Evolutionary conservation across 2,113 vertebrate genomes (phyloP).

Genomic region (Osmerus eperlanus): DNA sequence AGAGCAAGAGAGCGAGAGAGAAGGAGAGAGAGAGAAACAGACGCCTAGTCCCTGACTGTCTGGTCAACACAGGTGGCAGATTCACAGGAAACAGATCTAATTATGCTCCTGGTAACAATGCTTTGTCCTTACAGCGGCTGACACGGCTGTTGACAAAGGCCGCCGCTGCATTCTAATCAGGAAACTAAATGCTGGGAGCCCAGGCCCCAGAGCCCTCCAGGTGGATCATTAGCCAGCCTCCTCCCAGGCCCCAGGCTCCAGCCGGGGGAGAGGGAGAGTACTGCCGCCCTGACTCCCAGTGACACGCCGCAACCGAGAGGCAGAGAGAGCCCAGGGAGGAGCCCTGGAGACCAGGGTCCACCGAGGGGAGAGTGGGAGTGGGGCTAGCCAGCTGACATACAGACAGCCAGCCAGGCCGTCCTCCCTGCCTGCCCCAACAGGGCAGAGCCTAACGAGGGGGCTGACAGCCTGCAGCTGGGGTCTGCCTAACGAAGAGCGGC

Average conservation of each 20-base stretch:
- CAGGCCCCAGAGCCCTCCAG: slow-evolving; percentile 75
- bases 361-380: slow-evolving; percentile 68
- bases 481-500: slow-evolving; percentile 85
- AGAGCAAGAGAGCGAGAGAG: not conserved
- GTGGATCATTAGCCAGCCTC: slow-evolving; percentile 85
- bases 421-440: slow-evolving; percentile 57
- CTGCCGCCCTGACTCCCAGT: slow-evolving; percentile 78
- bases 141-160: slow-evolving; percentile 91
- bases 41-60: slow-evolving; percentile 59
- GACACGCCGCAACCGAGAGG: slow-evolving; percentile 83
- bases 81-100: slow-evolving; percentile 86
- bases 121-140: slow-evolving; percentile 85
- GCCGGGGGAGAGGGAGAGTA: not conserved
- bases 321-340: slow-evolving; percentile 76
- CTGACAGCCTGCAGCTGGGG: slow-evolving; percentile 97
- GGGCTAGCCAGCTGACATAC: slow-evolving; percentile 78
- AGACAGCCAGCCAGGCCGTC: slow-evolving; percentile 76
- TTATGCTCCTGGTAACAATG: slow-evolving; percentile 91
- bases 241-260: slow-evolving; percentile 67
- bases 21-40: not conserved
- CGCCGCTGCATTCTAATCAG: slow-evolving; percentile 92
- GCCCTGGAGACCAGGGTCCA: slow-evolving; percentile 83
- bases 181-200: slow-evolving; percentile 89
- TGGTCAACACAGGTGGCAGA: slow-evolving; percentile 76
- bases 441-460: slow-evolving; percentile 87